Evolutionary conservation across 2,888 invertebrate genomes (phyloP).

Genomic region (Noctua janthe): DNA sequence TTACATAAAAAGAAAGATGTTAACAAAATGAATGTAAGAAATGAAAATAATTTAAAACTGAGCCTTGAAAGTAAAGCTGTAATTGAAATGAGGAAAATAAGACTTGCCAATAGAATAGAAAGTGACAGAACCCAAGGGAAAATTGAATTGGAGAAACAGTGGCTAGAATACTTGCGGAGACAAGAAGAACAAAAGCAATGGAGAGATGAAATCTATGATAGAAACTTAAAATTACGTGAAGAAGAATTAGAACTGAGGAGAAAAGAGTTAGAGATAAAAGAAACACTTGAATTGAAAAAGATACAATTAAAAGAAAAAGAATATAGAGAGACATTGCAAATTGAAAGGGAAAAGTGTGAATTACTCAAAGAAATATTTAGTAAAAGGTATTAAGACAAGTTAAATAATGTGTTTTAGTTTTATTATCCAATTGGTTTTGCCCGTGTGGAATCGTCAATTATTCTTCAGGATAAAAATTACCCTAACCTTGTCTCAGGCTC

Average conservation of each 20-base stretch:
- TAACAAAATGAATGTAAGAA: slow-evolving; percentile 38
- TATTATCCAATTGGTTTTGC: background rate
- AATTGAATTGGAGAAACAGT: slow-evolving; percentile 78
- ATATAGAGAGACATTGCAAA: slow-evolving; percentile 70
- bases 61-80: slow-evolving; percentile 73
- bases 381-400: slow-evolving; percentile 49
- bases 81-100: slow-evolving; percentile 76
- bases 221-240: slow-evolving; percentile 72
- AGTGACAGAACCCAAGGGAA: slow-evolving; percentile 77
- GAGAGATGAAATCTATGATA: slow-evolving; percentile 73
- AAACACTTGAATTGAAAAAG: slow-evolving; percentile 74
- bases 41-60: slow-evolving; percentile 39
- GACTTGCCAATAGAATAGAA: slow-evolving; percentile 78
- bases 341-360: slow-evolving; percentile 77
- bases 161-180: slow-evolving; percentile 76
- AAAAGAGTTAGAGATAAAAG: slow-evolving; percentile 74
- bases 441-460: background rate
- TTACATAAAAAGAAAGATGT: slow-evolving; percentile 66
- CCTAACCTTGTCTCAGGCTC: background rate
- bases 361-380: slow-evolving; percentile 72
- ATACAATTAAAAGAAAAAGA: slow-evolving; percentile 75
- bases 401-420: slow-evolving; percentile 2
- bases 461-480: background rate
- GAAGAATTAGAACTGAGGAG: slow-evolving; percentile 74
- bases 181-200: slow-evolving; percentile 73